These are phyloP conservation scores for Acronicta aceris DNA, from an alignment of 2,888 invertebrate species.

Conservation along the genomic window DNA sequence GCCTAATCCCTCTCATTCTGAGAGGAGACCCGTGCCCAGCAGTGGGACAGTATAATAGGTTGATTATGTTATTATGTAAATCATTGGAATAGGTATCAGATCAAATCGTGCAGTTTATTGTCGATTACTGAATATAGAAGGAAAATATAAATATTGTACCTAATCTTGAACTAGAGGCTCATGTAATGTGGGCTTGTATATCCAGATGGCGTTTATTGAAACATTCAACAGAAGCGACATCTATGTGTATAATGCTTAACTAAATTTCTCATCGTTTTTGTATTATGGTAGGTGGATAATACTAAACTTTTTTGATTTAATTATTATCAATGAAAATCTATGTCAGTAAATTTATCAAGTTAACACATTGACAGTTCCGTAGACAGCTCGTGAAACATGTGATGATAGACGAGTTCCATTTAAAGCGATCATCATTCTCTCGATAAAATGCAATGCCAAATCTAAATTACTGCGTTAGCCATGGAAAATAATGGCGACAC, in stretches of 20 bases:
- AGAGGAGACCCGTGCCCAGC: no score
- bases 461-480: slow-evolving; percentile 61
- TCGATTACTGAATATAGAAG: no score
- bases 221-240: slow-evolving; percentile 6
- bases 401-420: slow-evolving; percentile 14
- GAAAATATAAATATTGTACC: no score
- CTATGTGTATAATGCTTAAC: slow-evolving; percentile 6
- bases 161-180: background rate
- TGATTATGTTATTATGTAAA: no score
- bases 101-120: no score
- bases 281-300: background rate
- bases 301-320: slow-evolving; percentile 11
- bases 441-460: slow-evolving; percentile 51
- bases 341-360: slow-evolving; percentile 18
- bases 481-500: slow-evolving; percentile 74
- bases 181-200: background rate
- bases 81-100: no score
- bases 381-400: slow-evolving; percentile 43
- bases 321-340: slow-evolving; percentile 14
- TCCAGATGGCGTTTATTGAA: slow-evolving; percentile 27
- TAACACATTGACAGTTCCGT: slow-evolving; percentile 10
- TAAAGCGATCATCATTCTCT: slow-evolving; percentile 37
- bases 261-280: background rate
- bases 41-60: no score
- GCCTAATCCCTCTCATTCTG: no score